Base-by-base conservation (phyloP, 1,140 invertebrate genomes). In the Campodea augens region DNA sequence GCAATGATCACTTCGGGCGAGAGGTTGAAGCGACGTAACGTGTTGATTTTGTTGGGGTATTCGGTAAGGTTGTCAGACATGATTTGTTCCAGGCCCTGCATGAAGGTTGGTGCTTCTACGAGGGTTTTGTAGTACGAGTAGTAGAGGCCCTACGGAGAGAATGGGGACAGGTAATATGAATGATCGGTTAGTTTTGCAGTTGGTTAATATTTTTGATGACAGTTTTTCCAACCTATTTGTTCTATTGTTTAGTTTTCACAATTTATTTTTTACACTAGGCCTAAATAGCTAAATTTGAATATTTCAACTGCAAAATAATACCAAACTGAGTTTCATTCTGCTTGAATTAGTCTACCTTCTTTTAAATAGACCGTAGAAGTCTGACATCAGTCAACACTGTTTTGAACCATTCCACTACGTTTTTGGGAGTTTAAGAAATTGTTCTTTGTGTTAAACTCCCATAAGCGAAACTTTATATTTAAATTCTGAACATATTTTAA, bases 61-160 rank as follows among this genome's bases (percentile, higher is more conserved):
- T 89, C 82, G 0, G 83, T 86, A 19, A 78, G 60, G 56, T 78
- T 77, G 57, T 89, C 81, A 48, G 73, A 67, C 55, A 74, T 73
- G 7, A 89, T 65, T 44, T 67, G 62, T 10, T 70, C 46, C 10
- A 85, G 55, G 0, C 80, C 81, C 3, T 71, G 64, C 1, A 65
- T 47, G 50, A 78, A 75, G 4, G 68, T 70, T 10, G 69, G 69
- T 5, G 82, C 71, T 51, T 78, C 69, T 1, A 79, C 73, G 18
- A 90, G 65, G 0, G 72, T 77, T 60, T 90, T 89, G 59, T 77
- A 90, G 55, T 84, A 89, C 0, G 80, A 86, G 58, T 86, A 89
- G 59, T 89, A 89, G 54, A 89, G 71, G 3, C 81, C 83, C 79
- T 81, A 60, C 66, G 32, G 54, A 46, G 51, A 52, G 50, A 24